Base-by-base conservation (phyloP, 2,797 vertebrate genomes). In the Platalea minor region DNA sequence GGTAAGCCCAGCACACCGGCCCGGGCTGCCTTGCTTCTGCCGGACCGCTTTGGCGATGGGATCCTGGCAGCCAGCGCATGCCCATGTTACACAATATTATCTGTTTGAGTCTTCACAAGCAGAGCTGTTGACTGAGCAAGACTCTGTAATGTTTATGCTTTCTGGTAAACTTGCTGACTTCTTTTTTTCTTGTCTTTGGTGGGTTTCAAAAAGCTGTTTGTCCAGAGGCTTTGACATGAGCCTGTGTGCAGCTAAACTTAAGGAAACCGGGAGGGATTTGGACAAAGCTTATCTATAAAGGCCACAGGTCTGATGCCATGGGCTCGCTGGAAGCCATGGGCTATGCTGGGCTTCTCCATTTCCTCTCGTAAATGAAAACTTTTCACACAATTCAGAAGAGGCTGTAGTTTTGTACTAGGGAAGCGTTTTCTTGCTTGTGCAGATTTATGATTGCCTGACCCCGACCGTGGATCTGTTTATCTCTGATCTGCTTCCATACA, bases 1-100 rank as follows among this genome's bases (percentile, higher is more conserved):
- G 98, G 99, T 99, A 95, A 98, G 98, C 96, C 57, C 23, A 6
- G 10, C 68, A 3, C 15, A 1, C 43, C 9, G 4, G 9, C 13
- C 43, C 1, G 3, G 28, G 28, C 31, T 5, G 11, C 35, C 57
- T 35, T 23, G 17, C 65, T 35, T 33, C 28, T 39, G 39, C 76
- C 46, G 31, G 24, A 41, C 24, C 3, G 0, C 13, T 29, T 5
- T 17, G n/a, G 50, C 1, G 3, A 3, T 11, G 41, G 59, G 74
- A 4, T 61, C 29, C 53, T 26, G 17, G 46, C 89, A 85, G 50
- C 53, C 45, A 9, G 51, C 11, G 3, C 1, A 0, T 72, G 61
- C 46, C 64, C 23, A 5, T 1, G 3, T 61, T 79, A 8, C 65
- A 19, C 77, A 67, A 11, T 25, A 9, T 5, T 50, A 2, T 29